Evolutionary conservation across 1,140 invertebrate species (phyloP), one percentile per base, ranked within the genome.

Genomic region (Brevipalpus yothersi): DNA sequence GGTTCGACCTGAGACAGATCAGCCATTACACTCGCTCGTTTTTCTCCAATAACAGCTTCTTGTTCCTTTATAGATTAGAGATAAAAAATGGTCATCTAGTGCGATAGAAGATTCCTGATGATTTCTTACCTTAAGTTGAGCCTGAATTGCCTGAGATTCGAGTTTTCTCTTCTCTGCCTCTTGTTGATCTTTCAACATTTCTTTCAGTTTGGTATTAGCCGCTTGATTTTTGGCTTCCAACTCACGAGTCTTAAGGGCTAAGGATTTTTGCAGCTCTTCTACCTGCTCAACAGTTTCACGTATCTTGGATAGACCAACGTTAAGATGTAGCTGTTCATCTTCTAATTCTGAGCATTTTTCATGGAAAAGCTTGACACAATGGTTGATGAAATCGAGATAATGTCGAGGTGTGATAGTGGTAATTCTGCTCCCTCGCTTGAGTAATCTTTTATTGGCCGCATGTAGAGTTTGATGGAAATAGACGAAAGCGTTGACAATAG

Each of bases 111-210:
- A 41, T 17, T 43, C 17, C 17, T 19, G 5, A 31, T 56, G 5
- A 49, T 17, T n/a, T 15, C 54, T 58, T 62, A 68, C 67, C 13
- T 61, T 83, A 62, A 99, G 72, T 65, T 85, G 80, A 21, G 83
- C 81, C 72, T 97, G 93, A 67, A 99, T 90, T 71, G 95, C 89
- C 73, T 99, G 91, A 66, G 88, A 93, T 67, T 93, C 85, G 12
- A 92, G 85, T 75, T 99, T 99, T 72, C 95, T 93, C 74, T 95
- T 89, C 69, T 99, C 94, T 12, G 95, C 95, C 74, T 99, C 93
- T 68, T 98, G 93, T 72, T 99, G 95, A 73, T 98, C 91, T 73
- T 93, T 92, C 45, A 96, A 84, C 95, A 99, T 99, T 71, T 99
- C 91, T 65, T 90, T 83, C 13, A 99, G 75, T 75, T 99, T 99